Evolutionary conservation across 1,140 invertebrate species (phyloP).

Genomic region (Oedothorax gibbosus): DNA sequence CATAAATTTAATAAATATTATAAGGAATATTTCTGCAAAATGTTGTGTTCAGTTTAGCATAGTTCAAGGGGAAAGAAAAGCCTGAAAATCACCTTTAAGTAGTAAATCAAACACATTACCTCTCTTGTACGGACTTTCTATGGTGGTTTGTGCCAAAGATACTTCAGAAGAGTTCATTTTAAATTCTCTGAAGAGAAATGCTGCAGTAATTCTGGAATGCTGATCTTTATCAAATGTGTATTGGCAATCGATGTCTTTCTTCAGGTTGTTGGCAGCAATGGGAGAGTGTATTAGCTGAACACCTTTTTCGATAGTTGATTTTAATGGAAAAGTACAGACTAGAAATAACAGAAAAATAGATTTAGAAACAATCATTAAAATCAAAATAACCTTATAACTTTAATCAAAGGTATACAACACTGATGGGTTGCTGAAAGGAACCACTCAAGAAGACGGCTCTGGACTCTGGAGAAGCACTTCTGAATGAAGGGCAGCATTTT

Average conservation of each 20-base stretch:
- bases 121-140: not conserved
- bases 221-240: constrained; percentile 8
- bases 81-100: too few species aligned
- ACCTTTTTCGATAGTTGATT: not conserved
- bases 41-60: too few species aligned
- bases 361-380: too few species aligned
- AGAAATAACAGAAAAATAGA: not conserved
- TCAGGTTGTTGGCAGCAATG: not conserved
- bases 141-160: not conserved
- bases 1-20: too few species aligned
- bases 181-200: constrained; percentile 19
- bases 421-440: too few species aligned
- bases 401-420: too few species aligned
- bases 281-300: constrained; percentile 29
- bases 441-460: too few species aligned
- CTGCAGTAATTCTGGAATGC: not conserved
- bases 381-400: too few species aligned
- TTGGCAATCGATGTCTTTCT: not conserved
- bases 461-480: too few species aligned
- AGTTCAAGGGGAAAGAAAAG: too few species aligned
- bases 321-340: not conserved
- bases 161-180: not conserved
- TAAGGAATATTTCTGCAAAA: too few species aligned
- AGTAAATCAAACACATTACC: not conserved
- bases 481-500: too few species aligned